A percentile compares a stretch with the other conserved stretches of the same genome.
Evolutionary conservation across 2,113 vertebrate species (phyloP).

Genomic region (Datnioides undecimradiatus): DNA sequence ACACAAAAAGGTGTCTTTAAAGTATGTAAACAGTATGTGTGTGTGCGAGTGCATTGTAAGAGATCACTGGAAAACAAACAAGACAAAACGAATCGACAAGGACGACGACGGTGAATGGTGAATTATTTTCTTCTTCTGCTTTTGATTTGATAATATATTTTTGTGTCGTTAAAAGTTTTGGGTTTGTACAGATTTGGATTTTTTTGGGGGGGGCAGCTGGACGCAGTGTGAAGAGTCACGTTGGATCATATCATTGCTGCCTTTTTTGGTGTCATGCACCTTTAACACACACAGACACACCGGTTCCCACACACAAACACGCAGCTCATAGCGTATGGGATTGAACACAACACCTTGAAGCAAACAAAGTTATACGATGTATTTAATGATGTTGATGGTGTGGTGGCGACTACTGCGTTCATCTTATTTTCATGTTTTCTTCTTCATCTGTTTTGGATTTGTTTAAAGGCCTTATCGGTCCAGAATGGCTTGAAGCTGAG

Average conservation of each 20-base stretch:
- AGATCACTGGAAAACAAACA: slow-evolving; percentile 67
- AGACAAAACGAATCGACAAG: slow-evolving; percentile 21
- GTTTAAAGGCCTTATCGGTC: slow-evolving; percentile 34
- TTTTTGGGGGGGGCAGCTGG: background rate
- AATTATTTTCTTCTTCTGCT: slow-evolving; percentile 68
- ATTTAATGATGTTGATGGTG: slow-evolving; percentile 40
- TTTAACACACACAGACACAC: slow-evolving; percentile 49
- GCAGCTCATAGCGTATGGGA: background rate
- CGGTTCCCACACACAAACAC: slow-evolving; percentile 18
- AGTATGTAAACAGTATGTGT: slow-evolving; percentile 31
- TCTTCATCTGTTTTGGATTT: background rate
- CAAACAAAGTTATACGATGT: slow-evolving; percentile 32
- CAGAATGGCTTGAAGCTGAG: slow-evolving; percentile 44
- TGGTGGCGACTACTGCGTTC: slow-evolving; percentile 57
- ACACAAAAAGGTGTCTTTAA: slow-evolving; percentile 33
- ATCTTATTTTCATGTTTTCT: background rate
- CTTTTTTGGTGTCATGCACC: slow-evolving; percentile 72
- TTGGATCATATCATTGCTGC: slow-evolving; percentile 74
- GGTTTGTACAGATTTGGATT: slow-evolving; percentile 67
- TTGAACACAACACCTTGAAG: slow-evolving; percentile 4
- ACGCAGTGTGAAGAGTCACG: background rate
- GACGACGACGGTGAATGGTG: slow-evolving; percentile 58
- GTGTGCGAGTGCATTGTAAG: slow-evolving; percentile 50
- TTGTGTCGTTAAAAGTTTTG: slow-evolving; percentile 62
- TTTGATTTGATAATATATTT: slow-evolving; percentile 78